Evolutionary conservation across 2,888 invertebrate genomes (phyloP).

Genomic region (Rhamphomyia laevipes): DNA sequence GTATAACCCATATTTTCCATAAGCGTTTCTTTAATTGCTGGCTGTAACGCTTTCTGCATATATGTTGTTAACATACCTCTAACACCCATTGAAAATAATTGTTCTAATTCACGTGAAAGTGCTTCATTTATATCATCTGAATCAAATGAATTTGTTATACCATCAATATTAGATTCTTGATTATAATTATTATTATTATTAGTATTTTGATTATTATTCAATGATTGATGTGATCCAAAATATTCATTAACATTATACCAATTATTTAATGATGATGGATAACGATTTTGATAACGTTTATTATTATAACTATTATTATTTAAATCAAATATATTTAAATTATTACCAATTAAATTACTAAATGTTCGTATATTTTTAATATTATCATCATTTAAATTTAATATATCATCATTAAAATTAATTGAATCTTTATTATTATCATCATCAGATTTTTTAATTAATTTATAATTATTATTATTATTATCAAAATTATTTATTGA

Average conservation of each 20-base stretch:
- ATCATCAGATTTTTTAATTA: neutral
- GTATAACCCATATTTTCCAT: conserved; percentile 84
- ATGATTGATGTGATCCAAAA: neutral
- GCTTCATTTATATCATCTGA: conserved; percentile 48
- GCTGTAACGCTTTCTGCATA: conserved; percentile 72
- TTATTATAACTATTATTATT: neutral
- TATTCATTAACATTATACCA: neutral
- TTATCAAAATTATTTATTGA: neutral
- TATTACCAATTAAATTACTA: conserved; percentile 25
- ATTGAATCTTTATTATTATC: neutral
- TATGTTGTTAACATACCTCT: conserved; percentile 67
- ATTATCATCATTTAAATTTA: conserved; percentile 26
- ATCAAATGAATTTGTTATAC: conserved; percentile 6
- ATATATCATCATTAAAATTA: conserved; percentile 28
- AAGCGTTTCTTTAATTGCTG: conserved; percentile 73
- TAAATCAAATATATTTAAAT: conserved; percentile 1
- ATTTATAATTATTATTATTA: neutral
- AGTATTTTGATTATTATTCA: neutral
- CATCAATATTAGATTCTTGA: conserved; percentile 12
- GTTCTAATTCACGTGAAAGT: conserved; percentile 70
- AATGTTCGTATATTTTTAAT: conserved; percentile 32
- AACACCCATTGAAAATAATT: conserved; percentile 73
- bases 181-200: conserved; percentile 2
- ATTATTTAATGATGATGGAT: neutral
- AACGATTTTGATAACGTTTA: neutral